Base-by-base conservation (phyloP, 2,113 vertebrate species). In the Peromyscus leucopus region DNA sequence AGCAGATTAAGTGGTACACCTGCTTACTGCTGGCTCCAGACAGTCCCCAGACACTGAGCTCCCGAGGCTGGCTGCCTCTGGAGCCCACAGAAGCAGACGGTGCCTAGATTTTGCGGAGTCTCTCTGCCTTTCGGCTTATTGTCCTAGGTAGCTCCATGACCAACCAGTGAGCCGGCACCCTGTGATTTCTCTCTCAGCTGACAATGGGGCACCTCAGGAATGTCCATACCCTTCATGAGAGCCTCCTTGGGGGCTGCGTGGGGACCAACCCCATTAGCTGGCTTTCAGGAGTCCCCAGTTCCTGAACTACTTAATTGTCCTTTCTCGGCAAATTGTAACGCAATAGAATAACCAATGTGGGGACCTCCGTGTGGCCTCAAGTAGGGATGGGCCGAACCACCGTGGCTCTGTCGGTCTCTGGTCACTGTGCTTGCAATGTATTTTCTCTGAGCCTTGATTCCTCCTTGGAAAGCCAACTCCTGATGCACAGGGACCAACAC, bases 321-420 rank as follows among this genome's bases (percentile, higher is more conserved):
- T 17, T 3, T 80, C 78, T 79, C 67, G 48, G 80, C 24, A 80
- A 17, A 16, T 59, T 46, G 28, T 59, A 31, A 83, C 39, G 42
- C n/a, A 24, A 24, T 0, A 5, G 2, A 55, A 39, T 39, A 91
- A 22, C 51, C 28, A 22, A 65, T 0, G 0, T 57, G 48, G 51
- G 51, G 61, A 21, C 75, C 51, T 80, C 65, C n/a, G 1, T n/a
- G 51, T 42, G 55, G 79, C 48, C 57, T 59, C 33, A 26, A 39
- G 55, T 8, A 69, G 89, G 28, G 28, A 72, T 2, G 1, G 42
- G 71, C 46, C 36, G 55, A 33, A n/a, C n/a, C 42, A n/a, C 17
- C 59, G 15, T 39, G 72, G 7, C 31, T 67, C 57, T 88, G 65
- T 67, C 57, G 57, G 24, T 59, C 55, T 78, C 48, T 31, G 7